These are phyloP conservation scores for Lottia gigantea DNA, from an alignment of 2,888 invertebrate genomes.

Conservation along the genomic window DNA sequence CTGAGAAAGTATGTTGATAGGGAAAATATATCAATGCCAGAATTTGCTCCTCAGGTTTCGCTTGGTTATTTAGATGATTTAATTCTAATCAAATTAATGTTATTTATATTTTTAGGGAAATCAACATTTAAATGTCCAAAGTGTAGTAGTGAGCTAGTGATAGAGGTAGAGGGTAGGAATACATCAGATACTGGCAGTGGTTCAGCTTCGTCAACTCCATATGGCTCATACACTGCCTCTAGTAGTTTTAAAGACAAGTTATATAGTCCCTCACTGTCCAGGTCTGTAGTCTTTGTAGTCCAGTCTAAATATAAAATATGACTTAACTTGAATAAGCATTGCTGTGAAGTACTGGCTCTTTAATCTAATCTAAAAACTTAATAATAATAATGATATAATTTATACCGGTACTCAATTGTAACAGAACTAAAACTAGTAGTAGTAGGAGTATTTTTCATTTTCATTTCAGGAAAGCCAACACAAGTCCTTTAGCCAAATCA, in stretches of 20 bases:
- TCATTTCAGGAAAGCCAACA: not conserved
- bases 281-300: not conserved
- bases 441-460: not conserved
- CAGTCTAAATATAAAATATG: no score
- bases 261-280: not conserved
- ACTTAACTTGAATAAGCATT: no score
- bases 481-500: slow-evolving; percentile 22
- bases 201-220: slow-evolving; percentile 21
- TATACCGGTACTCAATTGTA: no score
- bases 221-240: slow-evolving; percentile 23
- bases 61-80: no score
- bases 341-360: no score
- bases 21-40: no score
- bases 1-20: no score
- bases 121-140: slow-evolving; percentile 46
- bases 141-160: slow-evolving; percentile 51
- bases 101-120: slow-evolving; percentile 19
- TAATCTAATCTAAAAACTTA: no score
- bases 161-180: slow-evolving; percentile 30
- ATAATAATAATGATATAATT: no score
- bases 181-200: slow-evolving; percentile 11
- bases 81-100: no score
- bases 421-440: no score
- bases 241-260: not conserved
- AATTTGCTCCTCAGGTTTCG: no score